These are phyloP conservation scores for Planiliza haematocheilus DNA, from an alignment of 2,113 vertebrate genomes.

Conservation along the genomic window DNA sequence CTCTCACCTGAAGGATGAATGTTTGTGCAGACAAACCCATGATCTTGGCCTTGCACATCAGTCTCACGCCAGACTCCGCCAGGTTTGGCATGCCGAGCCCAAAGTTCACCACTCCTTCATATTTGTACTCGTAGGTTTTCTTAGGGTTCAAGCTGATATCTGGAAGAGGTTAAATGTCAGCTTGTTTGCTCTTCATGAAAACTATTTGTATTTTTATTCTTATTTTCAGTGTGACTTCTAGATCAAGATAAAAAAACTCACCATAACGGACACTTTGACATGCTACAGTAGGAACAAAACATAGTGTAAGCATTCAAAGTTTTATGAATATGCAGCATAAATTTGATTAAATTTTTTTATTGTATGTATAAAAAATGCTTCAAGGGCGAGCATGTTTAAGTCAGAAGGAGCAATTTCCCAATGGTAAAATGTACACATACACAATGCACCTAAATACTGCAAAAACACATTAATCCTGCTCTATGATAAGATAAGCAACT, in stretches of 20 bases:
- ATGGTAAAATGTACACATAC: too few relatives aligned
- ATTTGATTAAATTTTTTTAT: too few relatives aligned
- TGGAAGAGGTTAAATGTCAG: conserved; percentile 55
- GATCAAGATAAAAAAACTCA: conserved; percentile 58
- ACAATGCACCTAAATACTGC: too few relatives aligned
- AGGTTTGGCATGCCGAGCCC: conserved; percentile 74
- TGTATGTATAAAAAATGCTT: neutral
- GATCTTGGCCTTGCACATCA: conserved; percentile 78
- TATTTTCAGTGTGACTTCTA: neutral
- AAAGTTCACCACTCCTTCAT: conserved; percentile 77
- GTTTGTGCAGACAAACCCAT: conserved; percentile 58
- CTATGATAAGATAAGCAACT: too few relatives aligned
- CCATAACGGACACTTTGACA: conserved; percentile 76
- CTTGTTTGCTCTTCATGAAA: neutral
- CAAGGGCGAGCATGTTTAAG: neutral
- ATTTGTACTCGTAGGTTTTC: conserved; percentile 82
- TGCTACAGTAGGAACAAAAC: conserved; percentile 62
- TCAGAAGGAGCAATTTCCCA: too few relatives aligned
- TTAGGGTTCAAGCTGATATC: conserved; percentile 72
- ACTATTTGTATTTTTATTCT: neutral
- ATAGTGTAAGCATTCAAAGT: neutral
- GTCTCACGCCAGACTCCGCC: conserved; percentile 73
- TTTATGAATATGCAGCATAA: neutral
- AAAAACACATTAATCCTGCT: too few relatives aligned
- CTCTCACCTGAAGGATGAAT: conserved; percentile 79